phyloP scores from a whole-genome alignment of 2,888 invertebrate species.

The Noctua comes region DNA sequence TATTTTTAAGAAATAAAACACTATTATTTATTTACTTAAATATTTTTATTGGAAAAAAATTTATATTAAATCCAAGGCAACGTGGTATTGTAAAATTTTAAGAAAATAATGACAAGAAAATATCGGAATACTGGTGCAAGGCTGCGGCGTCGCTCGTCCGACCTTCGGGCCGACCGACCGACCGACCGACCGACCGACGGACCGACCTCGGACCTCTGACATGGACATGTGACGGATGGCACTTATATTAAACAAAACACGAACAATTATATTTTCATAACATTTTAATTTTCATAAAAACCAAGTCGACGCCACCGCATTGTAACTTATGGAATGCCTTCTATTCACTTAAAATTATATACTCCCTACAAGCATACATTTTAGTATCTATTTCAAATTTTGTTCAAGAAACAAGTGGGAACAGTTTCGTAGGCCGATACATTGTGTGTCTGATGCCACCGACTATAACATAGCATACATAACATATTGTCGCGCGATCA shows the following conservation, averaged over 20 bases:
- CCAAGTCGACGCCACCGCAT: conserved; percentile 85
- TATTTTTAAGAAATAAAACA: conserved; percentile 78
- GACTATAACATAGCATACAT: conserved; percentile 58
- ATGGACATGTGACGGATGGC: conserved; percentile 81
- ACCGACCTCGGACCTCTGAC: conserved; percentile 47
- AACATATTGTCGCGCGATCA: conserved; percentile 50
- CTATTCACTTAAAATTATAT: conserved; percentile 87
- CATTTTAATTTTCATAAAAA: conserved; percentile 75
- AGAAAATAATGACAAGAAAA: conserved; percentile 82
- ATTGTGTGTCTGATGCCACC: conserved; percentile 51
- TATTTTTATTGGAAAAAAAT: conserved; percentile 89
- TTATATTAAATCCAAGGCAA: conserved; percentile 90
- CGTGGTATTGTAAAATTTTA: conserved; percentile 89
- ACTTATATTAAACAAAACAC: conserved; percentile 81
- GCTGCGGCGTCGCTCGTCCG: conserved; percentile 52
- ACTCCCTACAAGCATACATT: conserved; percentile 84
- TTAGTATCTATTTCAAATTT: conserved; percentile 80
- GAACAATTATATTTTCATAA: conserved; percentile 76
- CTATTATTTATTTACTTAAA: conserved; percentile 84
- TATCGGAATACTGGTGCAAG: conserved; percentile 65
- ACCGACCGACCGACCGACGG: conserved; percentile 10
- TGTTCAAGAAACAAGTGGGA: conserved; percentile 75
- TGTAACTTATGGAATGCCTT: conserved; percentile 88
- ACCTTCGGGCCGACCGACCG: conserved; percentile 35
- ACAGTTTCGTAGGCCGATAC: conserved; percentile 70